Base-by-base conservation (phyloP, 2,113 vertebrate species). In the Tupaia tana region DNA sequence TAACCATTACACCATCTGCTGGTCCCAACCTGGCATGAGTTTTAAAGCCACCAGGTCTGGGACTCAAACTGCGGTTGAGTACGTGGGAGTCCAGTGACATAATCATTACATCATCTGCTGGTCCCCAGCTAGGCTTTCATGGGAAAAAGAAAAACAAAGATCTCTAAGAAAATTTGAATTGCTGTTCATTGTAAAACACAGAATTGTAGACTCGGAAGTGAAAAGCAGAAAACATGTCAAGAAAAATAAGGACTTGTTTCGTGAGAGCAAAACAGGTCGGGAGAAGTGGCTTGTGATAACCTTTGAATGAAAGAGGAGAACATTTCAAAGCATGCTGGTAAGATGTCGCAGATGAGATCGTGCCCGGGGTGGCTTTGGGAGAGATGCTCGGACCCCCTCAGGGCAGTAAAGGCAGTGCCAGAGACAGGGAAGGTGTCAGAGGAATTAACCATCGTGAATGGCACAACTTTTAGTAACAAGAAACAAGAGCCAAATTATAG, bases 171-270 rank as follows among this genome's bases (percentile, higher is more conserved):
- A 84, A 90, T 73, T 74, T 92, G 52, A 90, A 22, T 80, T 73
- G 52, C 15, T 90, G 18, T 66, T 94, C 31, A 64, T 58, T 61
- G 18, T 84, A 82, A 96, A 94, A 73, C 54, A 16, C 6, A 73
- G 69, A 29, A 88, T 64, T 94, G 29, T 25, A 90, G n/a, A 74
- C n/a, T 79, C 29, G 52, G 56, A 78, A 80, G 19, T 73, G 10
- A 75, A 86, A 95, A 73, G n/a, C 61, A 67, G 85, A 94, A 85
- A 77, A 18, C n/a, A 91, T 78, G 25, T 34, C 67, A 15, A 86
- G 77, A 89, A 93, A 95, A 94, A 59, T 61, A 59, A 94, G 77
- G 3, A 22, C 43, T 13, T 63, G 73, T 13, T 85, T 25, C 74
- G 19, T 52, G 90, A 96, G 11, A 61, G 27, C 13, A 89, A 25